Percentiles rank a stretch among this genome's conserved stretches.
Conservation (phyloP, 2,797 vertebrate species). For the Craterocephalus amniculus region DNA sequence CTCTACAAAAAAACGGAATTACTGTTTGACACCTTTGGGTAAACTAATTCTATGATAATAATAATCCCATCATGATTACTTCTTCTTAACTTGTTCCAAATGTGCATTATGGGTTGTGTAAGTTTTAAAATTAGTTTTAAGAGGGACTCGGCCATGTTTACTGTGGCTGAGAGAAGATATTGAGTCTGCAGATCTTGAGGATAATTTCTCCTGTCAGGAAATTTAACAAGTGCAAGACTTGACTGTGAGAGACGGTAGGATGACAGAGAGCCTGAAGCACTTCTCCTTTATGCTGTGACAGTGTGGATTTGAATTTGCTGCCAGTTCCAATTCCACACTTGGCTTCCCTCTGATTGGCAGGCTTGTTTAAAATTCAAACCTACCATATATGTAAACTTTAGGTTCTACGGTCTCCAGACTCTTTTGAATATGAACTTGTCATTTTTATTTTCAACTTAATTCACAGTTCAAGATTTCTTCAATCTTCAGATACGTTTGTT, state of each 20-base stretch:
- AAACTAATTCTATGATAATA: background rate
- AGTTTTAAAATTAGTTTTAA: slow-evolving; percentile 12
- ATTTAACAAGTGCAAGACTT: slow-evolving; percentile 60
- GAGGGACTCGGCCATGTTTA: background rate
- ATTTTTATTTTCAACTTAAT: slow-evolving; percentile 23
- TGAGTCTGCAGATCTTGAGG: slow-evolving; percentile 58
- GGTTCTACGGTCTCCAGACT: slow-evolving; percentile 27
- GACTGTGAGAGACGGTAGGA: slow-evolving; percentile 58
- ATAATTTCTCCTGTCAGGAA: slow-evolving; percentile 72
- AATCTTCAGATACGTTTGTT: background rate
- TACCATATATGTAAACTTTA: slow-evolving; percentile 39
- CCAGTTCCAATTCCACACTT: slow-evolving; percentile 72
- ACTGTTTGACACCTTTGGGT: too few relatives aligned
- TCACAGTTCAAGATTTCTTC: background rate
- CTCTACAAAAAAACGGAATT: too few relatives aligned
- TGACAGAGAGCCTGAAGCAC: slow-evolving; percentile 60
- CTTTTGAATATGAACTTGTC: slow-evolving; percentile 29
- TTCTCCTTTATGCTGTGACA: slow-evolving; percentile 61
- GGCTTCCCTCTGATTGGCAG: slow-evolving; percentile 63
- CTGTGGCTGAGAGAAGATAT: slow-evolving; percentile 44
- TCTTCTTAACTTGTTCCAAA: too few relatives aligned
- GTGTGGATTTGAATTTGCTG: slow-evolving; percentile 70
- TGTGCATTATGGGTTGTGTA: background rate
- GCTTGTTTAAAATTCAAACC: slow-evolving; percentile 39
- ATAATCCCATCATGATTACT: background rate